Conservation (phyloP, 2,797 vertebrate genomes). For the Bovichtus diacanthus region DNA sequence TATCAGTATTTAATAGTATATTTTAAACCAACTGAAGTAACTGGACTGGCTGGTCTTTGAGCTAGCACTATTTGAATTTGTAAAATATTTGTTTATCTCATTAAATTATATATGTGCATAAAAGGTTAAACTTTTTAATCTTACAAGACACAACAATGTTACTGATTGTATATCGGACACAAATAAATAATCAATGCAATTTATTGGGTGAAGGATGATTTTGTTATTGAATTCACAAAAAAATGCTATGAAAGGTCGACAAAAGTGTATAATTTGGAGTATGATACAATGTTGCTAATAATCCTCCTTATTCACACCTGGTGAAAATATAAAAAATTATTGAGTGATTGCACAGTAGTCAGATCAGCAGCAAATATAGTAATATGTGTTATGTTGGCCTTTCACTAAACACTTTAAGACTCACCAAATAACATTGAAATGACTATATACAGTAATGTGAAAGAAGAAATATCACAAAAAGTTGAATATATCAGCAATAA, state of each 20-base stretch:
- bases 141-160: conserved; percentile 52
- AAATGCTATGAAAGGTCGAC: neutral
- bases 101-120: conserved; percentile 63
- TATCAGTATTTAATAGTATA: conserved; percentile 64
- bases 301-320: no score
- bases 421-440: no score
- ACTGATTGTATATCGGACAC: conserved; percentile 65
- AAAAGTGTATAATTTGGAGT: neutral
- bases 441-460: neutral
- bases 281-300: neutral
- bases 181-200: conserved; percentile 69
- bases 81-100: conserved; percentile 44
- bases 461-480: neutral
- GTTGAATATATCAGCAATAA: neutral
- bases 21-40: conserved; percentile 50
- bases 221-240: conserved; percentile 14
- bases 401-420: no score
- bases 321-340: no score
- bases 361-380: no score
- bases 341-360: no score
- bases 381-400: no score
- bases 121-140: conserved; percentile 56
- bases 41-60: conserved; percentile 60
- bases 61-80: conserved; percentile 72
- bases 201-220: conserved; percentile 1